Base-by-base conservation (phyloP, 2,888 invertebrate genomes). In the Hedychridium roseum region DNA sequence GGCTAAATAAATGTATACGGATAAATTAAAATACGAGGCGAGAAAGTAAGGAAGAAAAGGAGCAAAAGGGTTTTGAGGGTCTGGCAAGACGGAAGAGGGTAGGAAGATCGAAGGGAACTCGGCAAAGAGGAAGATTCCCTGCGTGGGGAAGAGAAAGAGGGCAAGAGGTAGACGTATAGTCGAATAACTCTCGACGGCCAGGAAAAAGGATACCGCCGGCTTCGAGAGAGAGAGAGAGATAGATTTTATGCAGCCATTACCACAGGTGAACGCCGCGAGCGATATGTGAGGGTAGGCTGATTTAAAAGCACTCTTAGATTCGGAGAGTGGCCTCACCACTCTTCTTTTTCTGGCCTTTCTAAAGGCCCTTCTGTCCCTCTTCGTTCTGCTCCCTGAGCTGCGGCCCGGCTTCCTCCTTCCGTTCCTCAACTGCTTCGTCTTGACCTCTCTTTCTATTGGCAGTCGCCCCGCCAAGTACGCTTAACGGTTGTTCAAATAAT, bases 231-330 rank as follows among this genome's bases (percentile, higher is more conserved):
- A n/a, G n/a, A n/a, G n/a, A n/a, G n/a, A n/a, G n/a, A n/a, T n/a
- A n/a, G n/a, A n/a, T n/a, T 64, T 64, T 64, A 65, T 51, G 65
- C 54, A 52, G 61, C 63, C 65, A 64, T 63, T 64, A 63, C 51
- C 58, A 58, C 61, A 64, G 61, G 63, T 58, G 63, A 64, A 58
- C 53, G 61, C 65, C 58, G 58, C 58, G 44, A 64, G 61, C 63
- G 48, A 63, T 64, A 60, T 53, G 54, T 55, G 60, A 51, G 55
- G 48, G 52, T 58, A 50, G 46, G 47, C 51, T 61, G 64, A 64
- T 63, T 63, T 65, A 63, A 61, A 55, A 64, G 48, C 51, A 51
- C 61, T 58, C 58, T 64, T 60, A 61, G 54, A 56, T 58, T 63
- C 58, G 52, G 54, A 50, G n/a, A n/a, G 42, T 41, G 51, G 52